Evolutionary conservation across 1,140 invertebrate species (phyloP).

Genomic region (Scaptomyza graminum): DNA sequence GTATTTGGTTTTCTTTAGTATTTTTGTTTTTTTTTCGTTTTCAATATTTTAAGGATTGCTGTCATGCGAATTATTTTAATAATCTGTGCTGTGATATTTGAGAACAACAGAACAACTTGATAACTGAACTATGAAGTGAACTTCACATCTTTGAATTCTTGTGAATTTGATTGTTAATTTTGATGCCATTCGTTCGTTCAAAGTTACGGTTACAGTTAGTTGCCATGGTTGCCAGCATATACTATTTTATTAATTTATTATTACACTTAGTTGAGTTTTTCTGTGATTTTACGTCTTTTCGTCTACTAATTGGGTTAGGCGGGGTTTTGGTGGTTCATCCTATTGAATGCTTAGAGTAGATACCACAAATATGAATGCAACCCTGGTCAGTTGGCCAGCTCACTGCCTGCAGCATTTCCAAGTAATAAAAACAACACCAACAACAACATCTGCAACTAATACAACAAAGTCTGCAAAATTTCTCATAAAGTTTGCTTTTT

Average conservation of each 20-base stretch:
- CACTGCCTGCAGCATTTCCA: conserved; percentile 1
- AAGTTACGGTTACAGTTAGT: conserved; percentile 26
- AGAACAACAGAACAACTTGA: not conserved
- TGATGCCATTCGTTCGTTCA: conserved; percentile 30
- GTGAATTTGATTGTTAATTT: conserved; percentile 61
- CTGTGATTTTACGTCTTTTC: conserved; percentile 37
- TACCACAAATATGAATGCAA: conserved; percentile 39
- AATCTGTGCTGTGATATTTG: conserved; percentile 24
- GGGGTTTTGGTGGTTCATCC: not conserved
- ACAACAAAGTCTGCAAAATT: conserved; percentile 35
- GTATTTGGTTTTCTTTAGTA: not conserved
- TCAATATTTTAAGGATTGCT: conserved; percentile 4
- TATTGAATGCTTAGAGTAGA: conserved; percentile 30
- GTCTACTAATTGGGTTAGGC: conserved; percentile 61
- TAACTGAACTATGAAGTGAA: too few relatives aligned
- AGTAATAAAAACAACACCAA: conserved; percentile 1
- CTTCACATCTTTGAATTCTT: conserved; percentile 22
- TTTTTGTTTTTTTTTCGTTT: not conserved
- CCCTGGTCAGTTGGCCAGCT: conserved; percentile 36
- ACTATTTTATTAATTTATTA: conserved; percentile 57
- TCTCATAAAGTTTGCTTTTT: conserved; percentile 57
- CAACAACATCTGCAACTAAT: conserved; percentile 12
- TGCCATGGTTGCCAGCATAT: conserved; percentile 33
- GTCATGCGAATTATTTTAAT: conserved; percentile 71
- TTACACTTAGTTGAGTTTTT: conserved; percentile 15